Base-by-base conservation (phyloP, 2,797 vertebrate genomes). In the Tangara arthus region DNA sequence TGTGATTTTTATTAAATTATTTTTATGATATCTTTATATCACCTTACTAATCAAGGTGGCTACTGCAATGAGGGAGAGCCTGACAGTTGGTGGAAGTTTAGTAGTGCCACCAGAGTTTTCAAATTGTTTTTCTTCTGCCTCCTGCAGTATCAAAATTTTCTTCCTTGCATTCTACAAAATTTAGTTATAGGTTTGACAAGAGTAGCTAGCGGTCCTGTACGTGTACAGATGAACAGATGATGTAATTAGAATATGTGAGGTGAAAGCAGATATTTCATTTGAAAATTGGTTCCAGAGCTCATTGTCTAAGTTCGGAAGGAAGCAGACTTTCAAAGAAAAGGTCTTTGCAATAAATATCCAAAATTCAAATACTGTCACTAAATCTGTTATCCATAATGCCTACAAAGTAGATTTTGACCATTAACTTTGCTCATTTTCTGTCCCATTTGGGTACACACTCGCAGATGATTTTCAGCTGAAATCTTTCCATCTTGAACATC, bases 351-450 rank as follows among this genome's bases (percentile, higher is more conserved):
- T 70, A 61, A 69, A 15, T 34, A 79, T 68, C 68, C 61, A 30
- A 90, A 77, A 79, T 82, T 69, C 60, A 83, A 55, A 86, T 79
- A 93, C 71, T 77, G 0, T 83, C 34, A 34, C 88, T 87, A 84
- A 88, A 71, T 82, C 60, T 32, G 8, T 69, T 82, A 55, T 59
- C 52, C 73, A 73, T 75, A 91, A 73, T 93, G 66, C 41, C 61
- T 52, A 71, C 34, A 63, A 80, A 86, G 69, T 76, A 80, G 90
- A 87, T 89, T 93, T 92, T 96, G 87, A 70, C 83, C 92, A 83
- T 94, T 97, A 93, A 91, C 81, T 92, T 94, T 81, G 61, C 81
- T 82, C 17, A 4, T 94, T 89, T 86, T 88, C 70, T 91, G 47
- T 95, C 65, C 49, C 72, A 65, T 93, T 91, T 90, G 73, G 57